Conservation (phyloP, 2,797 vertebrate species). For the Craterocephalus amniculus region DNA sequence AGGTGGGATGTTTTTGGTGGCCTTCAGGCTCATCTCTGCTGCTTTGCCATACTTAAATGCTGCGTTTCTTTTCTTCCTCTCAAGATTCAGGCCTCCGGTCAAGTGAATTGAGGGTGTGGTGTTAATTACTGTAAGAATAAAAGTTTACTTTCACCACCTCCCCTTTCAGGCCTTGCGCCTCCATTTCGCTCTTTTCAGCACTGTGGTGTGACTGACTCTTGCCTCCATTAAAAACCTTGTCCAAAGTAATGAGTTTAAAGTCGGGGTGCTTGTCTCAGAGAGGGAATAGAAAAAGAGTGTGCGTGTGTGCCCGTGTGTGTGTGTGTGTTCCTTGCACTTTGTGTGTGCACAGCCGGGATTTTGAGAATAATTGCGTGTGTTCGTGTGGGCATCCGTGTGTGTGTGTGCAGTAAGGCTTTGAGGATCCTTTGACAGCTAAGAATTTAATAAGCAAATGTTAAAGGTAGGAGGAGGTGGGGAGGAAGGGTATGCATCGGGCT, state of each 20-base stretch:
- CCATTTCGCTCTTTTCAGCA: constrained; percentile 42
- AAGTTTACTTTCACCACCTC: constrained; percentile 35
- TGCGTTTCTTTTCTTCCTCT: constrained; percentile 16
- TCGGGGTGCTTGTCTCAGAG: constrained; percentile 57
- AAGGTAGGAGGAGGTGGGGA: constrained; percentile 52
- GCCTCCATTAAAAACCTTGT: constrained; percentile 77
- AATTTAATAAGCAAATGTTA: constrained; percentile 79
- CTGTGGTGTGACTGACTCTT: constrained; percentile 33
- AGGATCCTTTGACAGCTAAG: constrained; percentile 74
- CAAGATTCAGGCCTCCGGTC: constrained; percentile 21
- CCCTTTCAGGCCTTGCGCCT: constrained; percentile 17
- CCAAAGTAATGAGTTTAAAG: constrained; percentile 76
- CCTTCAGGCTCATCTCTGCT: constrained; percentile 17
- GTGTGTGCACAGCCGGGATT: constrained; percentile 43
- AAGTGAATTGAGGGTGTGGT: constrained; percentile 16
- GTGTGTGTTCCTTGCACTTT: constrained; percentile 10
- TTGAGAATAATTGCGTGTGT: constrained; percentile 58
- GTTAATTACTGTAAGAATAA: constrained; percentile 48
- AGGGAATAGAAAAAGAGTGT: constrained; percentile 41
- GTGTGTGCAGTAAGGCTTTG: constrained; percentile 56
- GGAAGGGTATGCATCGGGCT: constrained; percentile 41
- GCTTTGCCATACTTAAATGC: neutral
- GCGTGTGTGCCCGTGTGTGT: constrained; percentile 4
- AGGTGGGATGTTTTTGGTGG: neutral
- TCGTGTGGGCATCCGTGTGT: constrained; percentile 15